Percentiles rank a stretch among this genome's conserved stretches.
Conservation (phyloP, 2,113 vertebrate species). For the Pipra filicauda region DNA sequence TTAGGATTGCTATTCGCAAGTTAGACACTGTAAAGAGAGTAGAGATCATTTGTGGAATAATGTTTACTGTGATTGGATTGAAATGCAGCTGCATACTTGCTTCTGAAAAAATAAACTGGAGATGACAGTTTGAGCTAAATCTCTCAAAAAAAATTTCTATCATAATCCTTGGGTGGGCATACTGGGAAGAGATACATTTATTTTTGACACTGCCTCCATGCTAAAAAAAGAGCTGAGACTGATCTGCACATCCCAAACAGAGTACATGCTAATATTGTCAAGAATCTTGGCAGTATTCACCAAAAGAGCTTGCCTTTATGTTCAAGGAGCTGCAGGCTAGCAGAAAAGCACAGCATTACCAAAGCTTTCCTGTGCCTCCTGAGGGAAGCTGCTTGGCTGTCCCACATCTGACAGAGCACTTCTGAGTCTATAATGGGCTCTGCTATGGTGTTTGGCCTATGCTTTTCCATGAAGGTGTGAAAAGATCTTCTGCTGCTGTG, state of each 20-base stretch:
- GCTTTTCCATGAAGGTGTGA: not conserved
- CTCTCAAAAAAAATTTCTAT: not conserved
- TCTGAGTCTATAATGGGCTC: not conserved
- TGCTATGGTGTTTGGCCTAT: not conserved
- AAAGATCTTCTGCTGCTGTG: not conserved
- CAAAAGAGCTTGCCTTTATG: not conserved
- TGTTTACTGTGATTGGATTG: constrained; percentile 16
- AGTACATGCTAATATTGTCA: not conserved
- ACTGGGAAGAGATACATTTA: not conserved
- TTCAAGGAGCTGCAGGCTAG: not conserved
- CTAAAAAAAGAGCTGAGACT: not conserved
- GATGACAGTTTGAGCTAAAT: constrained; percentile 15
- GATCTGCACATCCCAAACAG: not conserved
- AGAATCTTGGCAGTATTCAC: not conserved
- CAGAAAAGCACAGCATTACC: not conserved
- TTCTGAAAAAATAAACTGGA: constrained; percentile 4
- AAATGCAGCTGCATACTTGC: constrained; percentile 9
- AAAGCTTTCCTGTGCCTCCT: not conserved
- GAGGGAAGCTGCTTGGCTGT: not conserved
- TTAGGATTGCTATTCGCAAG: constrained; percentile 4
- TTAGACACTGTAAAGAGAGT: not conserved
- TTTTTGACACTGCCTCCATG: not conserved
- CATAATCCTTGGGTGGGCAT: not conserved
- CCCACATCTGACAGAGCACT: not conserved
- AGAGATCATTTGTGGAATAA: not conserved